phyloP scores from a whole-genome alignment of 2,888 invertebrate genomes.

The Ichneumon xanthorius region DNA sequence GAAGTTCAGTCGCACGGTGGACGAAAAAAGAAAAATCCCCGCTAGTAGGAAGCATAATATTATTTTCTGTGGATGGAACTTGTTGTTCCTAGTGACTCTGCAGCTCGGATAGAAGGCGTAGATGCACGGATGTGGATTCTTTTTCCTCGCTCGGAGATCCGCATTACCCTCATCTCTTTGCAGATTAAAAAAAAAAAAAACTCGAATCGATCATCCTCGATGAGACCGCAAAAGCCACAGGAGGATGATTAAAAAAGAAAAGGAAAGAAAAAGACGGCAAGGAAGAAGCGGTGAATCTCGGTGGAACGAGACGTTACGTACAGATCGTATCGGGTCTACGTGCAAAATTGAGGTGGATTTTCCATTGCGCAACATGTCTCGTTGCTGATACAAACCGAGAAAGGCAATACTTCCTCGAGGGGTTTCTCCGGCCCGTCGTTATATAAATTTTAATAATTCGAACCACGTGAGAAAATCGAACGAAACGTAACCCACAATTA shows the following conservation, averaged over 20 bases:
- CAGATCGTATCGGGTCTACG: background rate
- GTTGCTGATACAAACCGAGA: slow-evolving; percentile 20
- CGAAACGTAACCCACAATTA: background rate
- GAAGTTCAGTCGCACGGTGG: no score
- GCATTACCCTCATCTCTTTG: background rate
- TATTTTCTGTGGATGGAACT: no score
- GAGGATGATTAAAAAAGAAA: background rate
- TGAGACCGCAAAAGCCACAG: slow-evolving; percentile 33
- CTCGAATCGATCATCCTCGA: slow-evolving; percentile 10
- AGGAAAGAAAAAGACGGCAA: background rate
- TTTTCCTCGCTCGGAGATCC: background rate
- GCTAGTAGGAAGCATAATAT: no score
- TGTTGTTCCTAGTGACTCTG: no score
- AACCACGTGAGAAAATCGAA: slow-evolving; percentile 55
- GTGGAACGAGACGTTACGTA: slow-evolving; percentile 9
- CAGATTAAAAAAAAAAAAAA: background rate
- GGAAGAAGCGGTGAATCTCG: background rate
- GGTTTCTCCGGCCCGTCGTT: slow-evolving; percentile 34
- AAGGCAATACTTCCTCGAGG: slow-evolving; percentile 53
- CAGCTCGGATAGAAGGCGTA: no score
- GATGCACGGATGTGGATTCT: background rate
- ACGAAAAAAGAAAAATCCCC: no score
- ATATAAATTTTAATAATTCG: slow-evolving; percentile 46
- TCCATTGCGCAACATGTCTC: slow-evolving; percentile 32
- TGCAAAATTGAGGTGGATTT: slow-evolving; percentile 7